phyloP scores from a whole-genome alignment of 2,888 invertebrate species.

The Amphipoea oculea region DNA sequence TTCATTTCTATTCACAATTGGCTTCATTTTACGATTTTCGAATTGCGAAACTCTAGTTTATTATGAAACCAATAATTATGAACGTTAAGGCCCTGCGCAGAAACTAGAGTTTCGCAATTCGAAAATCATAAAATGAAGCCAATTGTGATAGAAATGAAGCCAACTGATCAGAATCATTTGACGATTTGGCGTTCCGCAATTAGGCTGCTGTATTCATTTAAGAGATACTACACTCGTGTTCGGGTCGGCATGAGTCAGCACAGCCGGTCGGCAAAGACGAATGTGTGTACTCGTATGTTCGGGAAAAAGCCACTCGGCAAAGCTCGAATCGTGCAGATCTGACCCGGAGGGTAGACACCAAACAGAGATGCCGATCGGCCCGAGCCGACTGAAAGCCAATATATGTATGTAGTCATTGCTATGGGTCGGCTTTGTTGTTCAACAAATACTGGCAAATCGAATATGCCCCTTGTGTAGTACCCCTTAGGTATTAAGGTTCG shows the following conservation, averaged over 20 bases:
- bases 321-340: background rate
- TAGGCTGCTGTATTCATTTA: too few relatives aligned
- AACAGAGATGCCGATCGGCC: background rate
- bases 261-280: background rate
- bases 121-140: too few relatives aligned
- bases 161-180: too few relatives aligned
- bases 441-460: background rate
- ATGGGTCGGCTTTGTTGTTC: background rate
- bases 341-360: background rate
- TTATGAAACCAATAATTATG: too few relatives aligned
- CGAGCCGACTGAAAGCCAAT: background rate
- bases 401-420: background rate
- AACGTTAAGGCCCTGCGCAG: too few relatives aligned
- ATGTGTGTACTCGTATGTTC: background rate
- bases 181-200: too few relatives aligned
- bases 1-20: too few relatives aligned
- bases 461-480: background rate
- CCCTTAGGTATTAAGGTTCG: background rate
- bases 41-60: too few relatives aligned
- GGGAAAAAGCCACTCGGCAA: background rate
- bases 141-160: too few relatives aligned
- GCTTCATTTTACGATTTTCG: too few relatives aligned
- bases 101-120: too few relatives aligned
- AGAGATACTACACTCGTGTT: background rate
- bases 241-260: background rate